Percentiles rank a stretch among this genome's conserved stretches.
phyloP scores from a whole-genome alignment of 2,797 vertebrate species.

The Pseudotriccus pelzelni region DNA sequence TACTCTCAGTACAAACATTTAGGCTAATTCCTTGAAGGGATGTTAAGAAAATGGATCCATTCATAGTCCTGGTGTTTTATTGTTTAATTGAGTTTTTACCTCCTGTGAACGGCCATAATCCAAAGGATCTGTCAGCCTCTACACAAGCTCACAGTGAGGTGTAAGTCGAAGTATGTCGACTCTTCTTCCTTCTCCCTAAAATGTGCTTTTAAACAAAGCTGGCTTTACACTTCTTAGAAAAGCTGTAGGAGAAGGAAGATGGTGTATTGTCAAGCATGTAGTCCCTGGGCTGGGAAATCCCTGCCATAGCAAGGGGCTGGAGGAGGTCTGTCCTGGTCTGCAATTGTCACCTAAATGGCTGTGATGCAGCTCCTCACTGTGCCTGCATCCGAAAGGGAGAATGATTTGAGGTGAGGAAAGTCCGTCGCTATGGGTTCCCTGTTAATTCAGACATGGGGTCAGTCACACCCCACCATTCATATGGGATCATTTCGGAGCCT shows the following conservation, averaged over 20 bases:
- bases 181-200: background rate
- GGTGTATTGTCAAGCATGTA: fast-evolving
- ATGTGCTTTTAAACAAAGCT: background rate
- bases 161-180: background rate
- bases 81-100: background rate
- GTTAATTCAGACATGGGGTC: background rate
- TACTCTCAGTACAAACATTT: background rate
- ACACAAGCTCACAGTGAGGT: background rate
- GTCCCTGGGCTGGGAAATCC: background rate
- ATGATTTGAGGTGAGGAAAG: background rate
- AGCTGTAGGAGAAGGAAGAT: background rate
- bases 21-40: background rate
- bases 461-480: background rate
- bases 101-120: background rate
- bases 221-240: background rate
- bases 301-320: background rate
- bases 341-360: background rate
- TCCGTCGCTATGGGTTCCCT: background rate
- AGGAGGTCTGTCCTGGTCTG: no score
- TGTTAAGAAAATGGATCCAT: background rate
- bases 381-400: background rate
- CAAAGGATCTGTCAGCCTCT: background rate
- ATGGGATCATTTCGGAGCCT: background rate
- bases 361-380: background rate
- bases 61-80: background rate